phyloP scores from a whole-genome alignment of 1,140 invertebrate species.

The Watersipora subatra region DNA sequence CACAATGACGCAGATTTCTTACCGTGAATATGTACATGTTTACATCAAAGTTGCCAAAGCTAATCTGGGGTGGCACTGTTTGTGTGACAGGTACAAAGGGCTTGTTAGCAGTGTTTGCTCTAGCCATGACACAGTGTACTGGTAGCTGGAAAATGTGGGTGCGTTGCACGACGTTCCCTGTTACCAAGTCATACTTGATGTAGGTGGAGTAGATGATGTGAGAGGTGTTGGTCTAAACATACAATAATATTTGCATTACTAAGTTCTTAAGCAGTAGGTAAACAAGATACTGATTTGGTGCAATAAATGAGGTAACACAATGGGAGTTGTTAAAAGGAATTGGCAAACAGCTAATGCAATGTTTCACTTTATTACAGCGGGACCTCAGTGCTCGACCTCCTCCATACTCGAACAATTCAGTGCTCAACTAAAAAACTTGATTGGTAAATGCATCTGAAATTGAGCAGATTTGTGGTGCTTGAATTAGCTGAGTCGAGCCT shows the following conservation, averaged over 20 bases:
- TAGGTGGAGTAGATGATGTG: constrained; percentile 26
- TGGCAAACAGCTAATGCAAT: no score
- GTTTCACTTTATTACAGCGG: no score
- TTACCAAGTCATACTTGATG: constrained; percentile 18
- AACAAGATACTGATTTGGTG: no score
- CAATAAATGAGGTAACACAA: no score
- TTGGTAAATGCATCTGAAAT: no score
- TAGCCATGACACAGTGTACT: constrained; percentile 18
- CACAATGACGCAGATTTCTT: no score
- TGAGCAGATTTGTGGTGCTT: no score
- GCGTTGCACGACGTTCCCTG: constrained; percentile 15
- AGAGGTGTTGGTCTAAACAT: constrained; percentile 20
- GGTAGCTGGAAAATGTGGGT: constrained; percentile 17
- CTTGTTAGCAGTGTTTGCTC: constrained; percentile 7
- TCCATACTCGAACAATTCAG: no score
- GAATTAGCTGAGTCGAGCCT: no score
- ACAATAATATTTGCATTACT: background rate
- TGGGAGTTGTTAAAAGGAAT: no score
- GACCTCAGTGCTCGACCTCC: no score
- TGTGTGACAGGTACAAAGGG: constrained; percentile 1
- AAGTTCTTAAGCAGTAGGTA: background rate
- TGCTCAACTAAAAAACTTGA: no score
- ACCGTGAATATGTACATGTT: constrained; percentile 1
- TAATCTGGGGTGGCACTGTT: constrained; percentile 6
- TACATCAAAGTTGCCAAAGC: constrained; percentile 7